phyloP scores from a whole-genome alignment of 2,888 invertebrate genomes.

The Julus scanicus region DNA sequence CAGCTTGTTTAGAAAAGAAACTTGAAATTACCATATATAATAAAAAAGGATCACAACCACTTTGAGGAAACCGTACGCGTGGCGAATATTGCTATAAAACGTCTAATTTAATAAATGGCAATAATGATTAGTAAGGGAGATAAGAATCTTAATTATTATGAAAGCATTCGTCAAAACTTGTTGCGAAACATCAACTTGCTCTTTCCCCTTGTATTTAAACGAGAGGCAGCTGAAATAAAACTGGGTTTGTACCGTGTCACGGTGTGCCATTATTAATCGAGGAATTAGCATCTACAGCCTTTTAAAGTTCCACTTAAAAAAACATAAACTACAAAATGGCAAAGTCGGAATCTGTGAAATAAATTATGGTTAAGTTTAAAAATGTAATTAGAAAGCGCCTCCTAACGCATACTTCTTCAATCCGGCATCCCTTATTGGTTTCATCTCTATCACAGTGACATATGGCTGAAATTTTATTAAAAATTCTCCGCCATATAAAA shows the following conservation, averaged over 20 bases:
- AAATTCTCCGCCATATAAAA: conserved; percentile 28
- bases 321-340: background rate
- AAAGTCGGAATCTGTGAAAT: background rate
- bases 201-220: too few species aligned
- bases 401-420: conserved; percentile 33
- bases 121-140: background rate
- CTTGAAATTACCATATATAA: background rate
- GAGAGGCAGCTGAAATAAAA: background rate
- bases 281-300: background rate
- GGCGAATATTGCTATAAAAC: conserved; percentile 22
- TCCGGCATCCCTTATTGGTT: conserved; percentile 15
- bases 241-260: background rate
- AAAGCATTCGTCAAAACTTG: background rate
- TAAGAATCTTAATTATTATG: background rate
- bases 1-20: background rate
- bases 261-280: background rate
- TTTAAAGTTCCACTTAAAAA: background rate
- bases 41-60: conserved; percentile 10
- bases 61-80: conserved; percentile 14
- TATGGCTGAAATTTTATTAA: conserved; percentile 33
- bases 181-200: background rate
- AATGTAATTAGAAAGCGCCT: conserved; percentile 21
- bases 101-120: background rate
- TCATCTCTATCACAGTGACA: conserved; percentile 33
- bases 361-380: conserved; percentile 6